These are phyloP conservation scores for Lepus europaeus DNA, from an alignment of 2,113 vertebrate genomes.

Conservation along the genomic window DNA sequence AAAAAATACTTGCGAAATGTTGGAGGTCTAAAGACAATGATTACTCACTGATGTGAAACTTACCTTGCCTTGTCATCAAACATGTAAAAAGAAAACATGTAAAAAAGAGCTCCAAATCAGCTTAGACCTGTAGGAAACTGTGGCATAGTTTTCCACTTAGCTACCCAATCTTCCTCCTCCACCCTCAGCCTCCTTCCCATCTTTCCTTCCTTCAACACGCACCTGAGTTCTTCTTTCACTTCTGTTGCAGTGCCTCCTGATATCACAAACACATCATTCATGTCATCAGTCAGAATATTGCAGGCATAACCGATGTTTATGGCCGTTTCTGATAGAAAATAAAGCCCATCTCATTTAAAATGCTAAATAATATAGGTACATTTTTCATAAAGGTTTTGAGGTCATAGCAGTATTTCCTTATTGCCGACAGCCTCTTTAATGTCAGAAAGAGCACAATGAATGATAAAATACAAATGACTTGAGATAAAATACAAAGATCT, in stretches of 20 bases:
- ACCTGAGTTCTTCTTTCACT: constrained; percentile 91
- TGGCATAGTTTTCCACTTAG: neutral
- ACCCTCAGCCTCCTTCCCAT: neutral
- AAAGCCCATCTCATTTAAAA: constrained; percentile 48
- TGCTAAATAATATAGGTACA: neutral
- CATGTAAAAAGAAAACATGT: neutral
- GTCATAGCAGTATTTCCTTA: neutral
- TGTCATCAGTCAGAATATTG: constrained; percentile 91
- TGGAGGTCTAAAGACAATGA: neutral
- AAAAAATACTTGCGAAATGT: neutral
- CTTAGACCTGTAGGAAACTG: neutral
- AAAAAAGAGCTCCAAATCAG: neutral
- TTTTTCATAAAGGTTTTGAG: constrained; percentile 1
- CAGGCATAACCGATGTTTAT: constrained; percentile 93
- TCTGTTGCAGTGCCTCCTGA: constrained; percentile 87
- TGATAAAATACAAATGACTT: neutral
- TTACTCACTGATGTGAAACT: neutral
- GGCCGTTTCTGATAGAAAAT: constrained; percentile 90
- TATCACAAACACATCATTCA: constrained; percentile 91
- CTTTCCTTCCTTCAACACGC: constrained; percentile 3
- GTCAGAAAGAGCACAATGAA: neutral
- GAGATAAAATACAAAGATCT: constrained; percentile 3
- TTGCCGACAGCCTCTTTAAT: neutral
- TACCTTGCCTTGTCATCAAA: neutral
- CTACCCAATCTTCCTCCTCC: neutral